phyloP scores from a whole-genome alignment of 1,140 invertebrate genomes.

The Hermetia illucens region DNA sequence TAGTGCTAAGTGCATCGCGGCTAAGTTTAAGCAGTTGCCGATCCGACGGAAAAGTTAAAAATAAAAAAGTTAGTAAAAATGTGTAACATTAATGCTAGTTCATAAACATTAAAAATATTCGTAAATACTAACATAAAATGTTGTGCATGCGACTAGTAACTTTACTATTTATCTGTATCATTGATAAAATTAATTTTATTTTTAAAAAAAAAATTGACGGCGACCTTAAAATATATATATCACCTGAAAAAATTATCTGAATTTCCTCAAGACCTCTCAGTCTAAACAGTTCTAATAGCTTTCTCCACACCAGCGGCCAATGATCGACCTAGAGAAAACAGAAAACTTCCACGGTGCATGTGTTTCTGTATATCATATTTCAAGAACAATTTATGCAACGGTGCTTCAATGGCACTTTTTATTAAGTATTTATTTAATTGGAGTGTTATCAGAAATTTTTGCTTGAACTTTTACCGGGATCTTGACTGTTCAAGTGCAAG shows the following conservation, averaged over 20 bases:
- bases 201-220: not conserved
- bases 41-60: slow-evolving; percentile 23
- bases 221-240: not conserved
- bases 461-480: too few species aligned
- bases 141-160: not conserved
- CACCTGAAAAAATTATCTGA: not conserved
- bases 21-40: slow-evolving; percentile 24
- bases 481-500: too few species aligned
- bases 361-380: too few species aligned
- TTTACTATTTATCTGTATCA: not conserved
- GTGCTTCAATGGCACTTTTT: too few species aligned
- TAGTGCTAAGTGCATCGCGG: slow-evolving; percentile 26
- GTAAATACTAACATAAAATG: slow-evolving; percentile 9
- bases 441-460: too few species aligned
- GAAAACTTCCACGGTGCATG: too few species aligned
- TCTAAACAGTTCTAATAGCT: slow-evolving; percentile 13
- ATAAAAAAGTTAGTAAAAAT: slow-evolving; percentile 29
- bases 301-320: slow-evolving; percentile 12
- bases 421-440: too few species aligned
- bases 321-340: too few species aligned
- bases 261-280: not conserved
- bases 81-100: too few species aligned
- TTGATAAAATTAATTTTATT: not conserved
- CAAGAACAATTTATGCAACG: too few species aligned
- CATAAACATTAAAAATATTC: too few species aligned